Evolutionary conservation across 2,113 vertebrate genomes (phyloP), one percentile per base, ranked within the genome.

Genomic region (Percopsis transmontana): DNA sequence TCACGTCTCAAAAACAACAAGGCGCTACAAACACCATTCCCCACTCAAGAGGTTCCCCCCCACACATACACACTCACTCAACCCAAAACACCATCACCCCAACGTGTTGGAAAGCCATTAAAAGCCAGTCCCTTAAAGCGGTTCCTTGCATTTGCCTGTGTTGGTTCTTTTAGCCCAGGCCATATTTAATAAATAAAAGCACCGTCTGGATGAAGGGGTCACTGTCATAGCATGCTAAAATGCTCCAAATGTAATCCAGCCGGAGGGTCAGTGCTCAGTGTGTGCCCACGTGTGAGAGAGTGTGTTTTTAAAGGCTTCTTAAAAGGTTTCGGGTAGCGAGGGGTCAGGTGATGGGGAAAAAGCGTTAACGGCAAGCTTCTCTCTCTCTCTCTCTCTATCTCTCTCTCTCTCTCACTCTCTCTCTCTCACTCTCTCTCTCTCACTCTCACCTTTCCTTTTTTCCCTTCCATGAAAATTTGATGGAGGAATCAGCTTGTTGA

Each of bases 401-500:
- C 83, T 66, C 82, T 71, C 86, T 70, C 74, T 57, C 69, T 65
- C 57, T 21, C 82, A 78, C 89, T 81, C 73, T 84, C 90, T 88
- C 70, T 82, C 63, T 54, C 73, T 78, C 76, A 79, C 83, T 75
- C 84, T 87, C 84, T 82, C 90, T 81, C 81, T 84, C 85, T 73
- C 64, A 78, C 71, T 14, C 78, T 45, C 88, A 74, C 85, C 88
- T 85, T 67, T 74, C 60, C 84, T 70, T 66, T 74, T 3, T 0
- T 72, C 67, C 74, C 83, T 80, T 85, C 88, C 91, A 98, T 99
- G 92, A 97, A 98, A 97, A 92, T 97, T 98, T 98, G 91, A 98
- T 98, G 93, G 74, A 79, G 83, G 92, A 96, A 97, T 98, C 95
- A 97, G 96, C 94, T 95, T 96, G 94, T 96, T 97, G 92, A 89